Percentiles rank a stretch among this genome's conserved stretches.
phyloP scores from a whole-genome alignment of 2,797 vertebrate genomes.

The Melanotaenia nigrans region DNA sequence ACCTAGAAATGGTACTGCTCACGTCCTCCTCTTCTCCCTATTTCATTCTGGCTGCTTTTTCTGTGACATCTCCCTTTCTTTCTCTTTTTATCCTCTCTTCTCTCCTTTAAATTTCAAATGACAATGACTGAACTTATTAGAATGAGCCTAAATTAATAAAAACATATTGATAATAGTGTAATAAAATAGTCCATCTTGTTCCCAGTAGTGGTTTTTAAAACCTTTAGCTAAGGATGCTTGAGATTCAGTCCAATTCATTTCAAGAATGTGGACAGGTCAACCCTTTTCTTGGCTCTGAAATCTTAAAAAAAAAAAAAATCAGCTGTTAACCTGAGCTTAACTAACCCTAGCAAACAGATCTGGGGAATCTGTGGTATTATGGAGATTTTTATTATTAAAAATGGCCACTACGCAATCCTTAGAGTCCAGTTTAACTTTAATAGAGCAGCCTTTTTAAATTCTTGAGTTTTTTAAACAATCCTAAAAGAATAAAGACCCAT shows the following conservation, averaged over 20 bases:
- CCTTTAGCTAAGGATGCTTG: neutral
- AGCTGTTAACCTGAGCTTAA: neutral
- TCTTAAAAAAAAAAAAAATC: no score
- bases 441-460: neutral
- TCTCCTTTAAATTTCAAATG: constrained; percentile 20
- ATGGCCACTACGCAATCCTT: neutral
- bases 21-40: neutral
- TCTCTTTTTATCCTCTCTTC: neutral
- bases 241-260: constrained; percentile 9
- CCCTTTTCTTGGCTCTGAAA: neutral
- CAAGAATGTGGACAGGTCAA: neutral
- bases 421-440: neutral
- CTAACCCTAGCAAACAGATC: neutral
- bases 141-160: constrained; percentile 61
- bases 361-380: neutral
- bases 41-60: neutral
- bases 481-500: no score
- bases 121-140: constrained; percentile 5
- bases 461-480: no score
- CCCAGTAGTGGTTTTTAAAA: neutral
- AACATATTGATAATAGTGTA: constrained; percentile 58
- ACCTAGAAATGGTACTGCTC: neutral
- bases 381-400: neutral
- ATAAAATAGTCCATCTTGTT: constrained; percentile 59
- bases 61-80: neutral